Evolutionary conservation across 1,140 invertebrate species (phyloP).

Genomic region (Drosophila obscura): DNA sequence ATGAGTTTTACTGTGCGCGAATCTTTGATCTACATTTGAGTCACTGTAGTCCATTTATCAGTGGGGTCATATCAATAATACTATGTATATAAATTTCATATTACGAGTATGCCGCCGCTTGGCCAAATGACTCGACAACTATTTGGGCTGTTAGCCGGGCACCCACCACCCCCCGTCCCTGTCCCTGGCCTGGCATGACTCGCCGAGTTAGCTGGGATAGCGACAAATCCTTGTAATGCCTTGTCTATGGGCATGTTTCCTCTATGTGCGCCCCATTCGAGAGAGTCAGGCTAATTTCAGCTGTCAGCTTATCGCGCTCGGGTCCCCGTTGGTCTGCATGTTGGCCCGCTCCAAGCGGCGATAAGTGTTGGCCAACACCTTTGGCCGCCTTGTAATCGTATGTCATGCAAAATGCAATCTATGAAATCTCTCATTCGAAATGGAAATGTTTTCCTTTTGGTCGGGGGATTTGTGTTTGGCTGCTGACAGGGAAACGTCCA

Average conservation of each 20-base stretch:
- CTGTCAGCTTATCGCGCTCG: constrained; percentile 75
- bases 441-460: constrained; percentile 59
- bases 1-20: constrained; percentile 22
- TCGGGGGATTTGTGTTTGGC: constrained; percentile 39
- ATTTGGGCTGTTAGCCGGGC: not conserved
- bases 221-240: constrained; percentile 77
- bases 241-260: constrained; percentile 79
- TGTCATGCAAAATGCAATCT: constrained; percentile 53
- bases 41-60: constrained; percentile 69
- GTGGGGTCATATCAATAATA: constrained; percentile 75
- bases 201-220: constrained; percentile 9
- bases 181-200: constrained; percentile 33
- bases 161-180: not conserved
- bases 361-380: constrained; percentile 65
- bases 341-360: constrained; percentile 62
- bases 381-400: constrained; percentile 16
- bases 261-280: constrained; percentile 9
- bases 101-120: constrained; percentile 26
- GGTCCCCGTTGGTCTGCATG: no score
- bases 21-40: constrained; percentile 68
- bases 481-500: constrained; percentile 66
- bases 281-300: constrained; percentile 77
- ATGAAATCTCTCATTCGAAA: constrained; percentile 71
- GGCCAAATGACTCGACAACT: constrained; percentile 52
- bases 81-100: constrained; percentile 62